A percentile compares a stretch with the other conserved stretches of the same genome.
phyloP scores from a whole-genome alignment of 1,140 invertebrate genomes.

The Aphis craccivora region DNA sequence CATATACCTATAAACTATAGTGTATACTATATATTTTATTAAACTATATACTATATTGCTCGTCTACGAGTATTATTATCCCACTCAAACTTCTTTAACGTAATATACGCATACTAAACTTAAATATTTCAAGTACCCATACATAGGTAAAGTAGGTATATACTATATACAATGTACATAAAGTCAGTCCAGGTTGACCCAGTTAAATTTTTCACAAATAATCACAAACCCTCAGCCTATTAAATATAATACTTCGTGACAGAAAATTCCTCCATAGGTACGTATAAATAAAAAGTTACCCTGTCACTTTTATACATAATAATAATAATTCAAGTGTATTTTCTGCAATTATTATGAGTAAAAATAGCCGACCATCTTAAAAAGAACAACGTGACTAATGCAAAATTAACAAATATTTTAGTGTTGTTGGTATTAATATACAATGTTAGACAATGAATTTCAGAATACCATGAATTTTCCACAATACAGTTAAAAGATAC shows the following conservation, averaged over 20 bases:
- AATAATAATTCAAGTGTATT: neutral
- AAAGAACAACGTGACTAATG: neutral
- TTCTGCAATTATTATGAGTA: neutral
- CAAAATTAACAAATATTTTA: neutral
- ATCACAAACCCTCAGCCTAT: neutral
- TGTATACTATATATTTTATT: neutral
- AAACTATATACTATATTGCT: neutral
- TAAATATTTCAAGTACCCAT: constrained; percentile 4
- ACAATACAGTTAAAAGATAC: neutral
- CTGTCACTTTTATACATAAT: neutral
- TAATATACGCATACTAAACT: neutral
- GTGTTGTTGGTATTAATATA: neutral
- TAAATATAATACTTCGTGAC: neutral
- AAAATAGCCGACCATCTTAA: neutral
- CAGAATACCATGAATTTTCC: neutral
- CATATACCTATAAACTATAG: neutral
- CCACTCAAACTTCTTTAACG: neutral
- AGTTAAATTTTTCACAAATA: neutral
- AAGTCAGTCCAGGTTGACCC: neutral
- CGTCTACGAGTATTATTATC: neutral
- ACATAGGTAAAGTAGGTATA: neutral
- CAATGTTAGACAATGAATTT: neutral
- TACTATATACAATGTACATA: neutral
- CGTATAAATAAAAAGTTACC: neutral
- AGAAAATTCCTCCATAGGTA: neutral